Conservation (phyloP, 1,140 invertebrate species). For the Dinoponera quadriceps region DNA sequence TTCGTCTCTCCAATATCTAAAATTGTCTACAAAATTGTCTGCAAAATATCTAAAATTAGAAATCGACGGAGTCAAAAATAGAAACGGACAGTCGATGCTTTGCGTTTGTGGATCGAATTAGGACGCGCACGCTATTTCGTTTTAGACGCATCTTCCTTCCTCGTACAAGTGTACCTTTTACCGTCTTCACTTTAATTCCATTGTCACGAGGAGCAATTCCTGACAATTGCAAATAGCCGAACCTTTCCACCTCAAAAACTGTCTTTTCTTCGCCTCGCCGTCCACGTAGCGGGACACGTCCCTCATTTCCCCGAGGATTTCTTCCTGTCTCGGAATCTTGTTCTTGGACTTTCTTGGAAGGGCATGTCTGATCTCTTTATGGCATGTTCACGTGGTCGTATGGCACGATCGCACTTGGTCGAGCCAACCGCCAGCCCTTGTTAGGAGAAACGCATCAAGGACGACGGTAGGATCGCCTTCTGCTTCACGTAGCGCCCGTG, state of each 20-base stretch:
- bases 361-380: conserved; percentile 61
- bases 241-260: conserved; percentile 23
- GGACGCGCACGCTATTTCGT: no score
- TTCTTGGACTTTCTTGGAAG: conserved; percentile 57
- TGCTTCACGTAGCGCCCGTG: conserved; percentile 43
- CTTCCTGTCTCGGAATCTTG: conserved; percentile 54
- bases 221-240: no score
- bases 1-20: no score
- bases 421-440: conserved; percentile 71
- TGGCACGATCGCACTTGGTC: conserved; percentile 46
- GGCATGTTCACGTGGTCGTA: conserved; percentile 59
- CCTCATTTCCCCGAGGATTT: conserved; percentile 19
- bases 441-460: conserved; percentile 77
- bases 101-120: no score
- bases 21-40: no score
- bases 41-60: no score
- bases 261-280: conserved; percentile 18
- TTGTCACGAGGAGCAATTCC: no score
- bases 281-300: not conserved
- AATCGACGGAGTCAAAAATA: no score
- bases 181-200: no score
- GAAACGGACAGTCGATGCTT: no score
- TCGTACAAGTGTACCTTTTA: no score
- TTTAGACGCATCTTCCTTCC: no score
- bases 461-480: conserved; percentile 54